Percentiles rank a stretch among this genome's conserved stretches.
Evolutionary conservation across 1,140 invertebrate species (phyloP).

Genomic region (Tribolium madens): DNA sequence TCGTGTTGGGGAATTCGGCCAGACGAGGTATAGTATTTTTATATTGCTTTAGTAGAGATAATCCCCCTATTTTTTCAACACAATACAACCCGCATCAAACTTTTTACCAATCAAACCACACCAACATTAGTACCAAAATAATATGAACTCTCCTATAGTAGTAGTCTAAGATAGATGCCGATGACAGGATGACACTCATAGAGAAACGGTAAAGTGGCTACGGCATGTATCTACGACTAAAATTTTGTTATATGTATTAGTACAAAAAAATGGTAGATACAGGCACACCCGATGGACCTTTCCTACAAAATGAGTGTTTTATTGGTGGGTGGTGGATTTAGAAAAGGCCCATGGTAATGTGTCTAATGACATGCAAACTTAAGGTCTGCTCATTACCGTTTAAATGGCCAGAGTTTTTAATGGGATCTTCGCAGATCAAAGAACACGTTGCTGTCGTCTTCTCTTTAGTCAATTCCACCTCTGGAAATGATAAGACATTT

Average conservation of each 20-base stretch:
- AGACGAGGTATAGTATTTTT: background rate
- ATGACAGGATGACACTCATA: background rate
- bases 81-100: background rate
- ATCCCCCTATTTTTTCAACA: background rate
- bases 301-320: background rate
- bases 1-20: conserved; percentile 30
- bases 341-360: conserved; percentile 35
- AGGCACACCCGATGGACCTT: conserved; percentile 29
- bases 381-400: conserved; percentile 55
- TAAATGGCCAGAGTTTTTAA: conserved; percentile 49
- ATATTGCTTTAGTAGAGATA: background rate
- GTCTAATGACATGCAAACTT: conserved; percentile 49
- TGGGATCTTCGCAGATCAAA: conserved; percentile 40
- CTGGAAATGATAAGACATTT: conserved; percentile 48
- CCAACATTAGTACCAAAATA: background rate
- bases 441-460: conserved; percentile 46
- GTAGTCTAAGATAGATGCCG: background rate
- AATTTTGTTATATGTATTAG: conserved; percentile 2
- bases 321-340: background rate
- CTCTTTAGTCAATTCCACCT: conserved; percentile 52
- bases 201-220: background rate
- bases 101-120: background rate
- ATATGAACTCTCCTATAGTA: background rate
- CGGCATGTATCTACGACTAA: background rate
- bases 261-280: conserved; percentile 15